Base-by-base conservation (phyloP, 2,888 invertebrate genomes). In the Cataglyphis cursor region DNA sequence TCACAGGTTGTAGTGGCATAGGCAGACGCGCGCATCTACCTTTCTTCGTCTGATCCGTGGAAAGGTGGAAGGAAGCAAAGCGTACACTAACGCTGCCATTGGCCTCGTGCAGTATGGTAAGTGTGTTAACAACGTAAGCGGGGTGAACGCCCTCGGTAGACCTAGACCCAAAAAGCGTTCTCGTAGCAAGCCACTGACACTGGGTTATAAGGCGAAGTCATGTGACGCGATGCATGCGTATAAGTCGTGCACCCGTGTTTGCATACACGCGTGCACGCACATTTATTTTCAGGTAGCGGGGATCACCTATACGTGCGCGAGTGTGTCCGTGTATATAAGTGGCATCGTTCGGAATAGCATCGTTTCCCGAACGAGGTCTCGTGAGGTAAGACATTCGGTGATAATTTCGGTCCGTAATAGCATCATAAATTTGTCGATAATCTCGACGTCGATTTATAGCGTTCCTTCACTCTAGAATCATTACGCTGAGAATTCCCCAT, bases 81-180 rank as follows among this genome's bases (percentile, higher is more conserved):
- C 64, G 51, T 76, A 31, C 78, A 59, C 78, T 70, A 68, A 80
- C 70, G 76, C 66, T 66, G 83, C 78, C 68, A 70, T 64, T 64
- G 72, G 72, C 81, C 35, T 65, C 78, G 82, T 68, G 70, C 85
- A 87, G 88, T 91, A 92, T 90, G 89, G 92, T 91, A 93, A 93
- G 93, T 93, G 92, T 92, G 92, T 92, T 93, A 92, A 91, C 89
- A 90, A 90, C 91, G 91, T 90, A 87, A 89, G 90, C 90, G 88
- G 92, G 94, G 92, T 94, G 92, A 93, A 94, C 91, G 94, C 91
- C 93, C 94, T 92, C 91, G 82, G 87, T 91, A 93, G 94, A 94
- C 94, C 94, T 94, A 94, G 94, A 94, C 94, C 94, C 94, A 92
- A 94, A 94, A 94, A 93, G 88, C 92, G 83, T 89, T 90, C 91